Base-by-base conservation (phyloP, 1,140 invertebrate genomes). In the Ctenoplectra terminalis region DNA sequence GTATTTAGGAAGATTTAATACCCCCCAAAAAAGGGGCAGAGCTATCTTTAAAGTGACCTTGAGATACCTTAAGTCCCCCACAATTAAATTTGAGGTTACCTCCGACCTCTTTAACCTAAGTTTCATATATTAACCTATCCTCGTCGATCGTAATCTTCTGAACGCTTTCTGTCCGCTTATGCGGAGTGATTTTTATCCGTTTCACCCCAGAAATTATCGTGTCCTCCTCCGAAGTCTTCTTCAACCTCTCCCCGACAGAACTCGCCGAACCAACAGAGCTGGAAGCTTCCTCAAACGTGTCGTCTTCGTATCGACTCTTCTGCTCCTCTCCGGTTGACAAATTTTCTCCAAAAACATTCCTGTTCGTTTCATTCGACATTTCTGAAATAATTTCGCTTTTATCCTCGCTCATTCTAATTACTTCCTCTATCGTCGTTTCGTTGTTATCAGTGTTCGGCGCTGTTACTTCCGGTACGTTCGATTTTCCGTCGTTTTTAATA, bases 221-320 rank as follows among this genome's bases (percentile, higher is more conserved):
- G 46, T 63, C 54, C 17, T 64, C 67, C 6, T 29, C 48, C 9
- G 34, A 37, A 1, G 7, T 11, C 2, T 66, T 17, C 31, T 40
- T 34, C n/a, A 2, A 1, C 0, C 7, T 31, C 4, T 73, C 46
- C 17, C 34, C 46, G 0, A 8, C 17, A 9, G 40, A 66, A 34
- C 69, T 81, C 0, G 48, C 63, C 31, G 56, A 81, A 13, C 37
- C 34, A 1, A 54, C 34, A 11, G 85, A 87, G 40, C 40, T 84
- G 2, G 80, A 81, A 46, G 31, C 71, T 17, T 88, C 73, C 29
- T 89, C 88, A n/a, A 89, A 89, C 1, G 88, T 88, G 43, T 89
- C 87, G 13, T 88, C 84, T 20, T 72, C 79, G 34, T 88, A 88
- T 3, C n/a, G 34, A 20, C 29, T 20, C 31, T 58, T 74, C 15